These are phyloP conservation scores for Trogon surrucura DNA, from an alignment of 2,113 vertebrate species.

Conservation along the genomic window DNA sequence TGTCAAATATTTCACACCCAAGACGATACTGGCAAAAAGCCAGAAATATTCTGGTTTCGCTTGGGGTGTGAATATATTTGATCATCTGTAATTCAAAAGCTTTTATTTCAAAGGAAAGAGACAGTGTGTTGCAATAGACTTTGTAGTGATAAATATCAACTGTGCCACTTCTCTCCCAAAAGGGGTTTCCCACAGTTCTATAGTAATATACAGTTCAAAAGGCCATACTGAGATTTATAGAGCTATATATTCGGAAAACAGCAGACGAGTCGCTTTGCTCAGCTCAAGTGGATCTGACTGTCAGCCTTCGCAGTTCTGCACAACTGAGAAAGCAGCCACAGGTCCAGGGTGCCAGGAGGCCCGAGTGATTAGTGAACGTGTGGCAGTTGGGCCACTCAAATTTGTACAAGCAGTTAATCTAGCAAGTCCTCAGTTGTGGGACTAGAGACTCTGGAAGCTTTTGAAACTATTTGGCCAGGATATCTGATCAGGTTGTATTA, in stretches of 20 bases:
- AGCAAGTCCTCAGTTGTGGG: not conserved
- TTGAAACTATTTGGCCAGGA: not conserved
- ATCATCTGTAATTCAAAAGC: slow-evolving; percentile 64
- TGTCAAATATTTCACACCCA: slow-evolving; percentile 58
- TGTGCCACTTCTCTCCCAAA: slow-evolving; percentile 59
- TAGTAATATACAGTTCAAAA: slow-evolving; percentile 57
- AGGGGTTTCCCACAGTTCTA: slow-evolving; percentile 69
- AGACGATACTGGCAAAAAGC: slow-evolving; percentile 55
- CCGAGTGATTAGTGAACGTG: not conserved
- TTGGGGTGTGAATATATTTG: slow-evolving; percentile 60
- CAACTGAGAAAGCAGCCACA: not conserved
- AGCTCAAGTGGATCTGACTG: not conserved
- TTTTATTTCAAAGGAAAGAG: slow-evolving; percentile 62
- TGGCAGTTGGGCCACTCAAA: not conserved
- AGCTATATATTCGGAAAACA: slow-evolving; percentile 23
- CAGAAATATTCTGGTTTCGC: slow-evolving; percentile 60
- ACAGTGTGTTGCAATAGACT: slow-evolving; percentile 63
- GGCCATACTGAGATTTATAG: slow-evolving; percentile 53
- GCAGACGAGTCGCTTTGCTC: not conserved
- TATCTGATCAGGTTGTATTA: not conserved
- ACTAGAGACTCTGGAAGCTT: not conserved
- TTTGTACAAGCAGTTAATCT: not conserved
- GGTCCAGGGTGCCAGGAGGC: not conserved
- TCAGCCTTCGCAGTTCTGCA: not conserved
- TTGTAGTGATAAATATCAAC: slow-evolving; percentile 65